Evolutionary conservation across 1,140 invertebrate genomes (phyloP), one percentile per base, ranked within the genome.

Genomic region (Planococcus citri): DNA sequence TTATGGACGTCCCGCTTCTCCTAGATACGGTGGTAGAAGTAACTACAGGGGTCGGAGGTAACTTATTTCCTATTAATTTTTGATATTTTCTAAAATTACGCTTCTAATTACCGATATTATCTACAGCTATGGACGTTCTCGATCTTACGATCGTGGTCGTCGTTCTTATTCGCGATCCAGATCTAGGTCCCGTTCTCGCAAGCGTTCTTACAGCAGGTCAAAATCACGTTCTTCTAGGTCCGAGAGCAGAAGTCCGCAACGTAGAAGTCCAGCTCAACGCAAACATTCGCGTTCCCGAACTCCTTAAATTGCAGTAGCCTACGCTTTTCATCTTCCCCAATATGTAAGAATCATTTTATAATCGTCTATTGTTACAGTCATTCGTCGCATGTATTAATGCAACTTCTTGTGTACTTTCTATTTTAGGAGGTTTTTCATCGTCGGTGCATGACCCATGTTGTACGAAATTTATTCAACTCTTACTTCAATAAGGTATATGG

Each of bases 1-100:
- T 38, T 97, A 97, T 78, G 93, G 93, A 24, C 84, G 93, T 57
- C 94, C 94, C 38, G 87, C 88, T 14, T 92, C 89, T 20, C 90
- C 90, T 1, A 86, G 87, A 57, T 81, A 83, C n/a, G n/a, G n/a
- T n/a, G n/a, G n/a, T n/a, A 78, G 82, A 70, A 78, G 81, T 22
- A 77, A 79, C 68, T 77, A 80, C 76, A 78, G 79, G 76, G 74
- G 78, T 72, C 76, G 78, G 73, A 76, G 73, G 74, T 70, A 73
- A n/a, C n/a, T n/a, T n/a, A n/a, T n/a, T n/a, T n/a, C n/a, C n/a
- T n/a, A n/a, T n/a, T n/a, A n/a, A n/a, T n/a, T n/a, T n/a, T n/a
- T n/a, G n/a, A n/a, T n/a, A n/a, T n/a, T n/a, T n/a, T n/a, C n/a
- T n/a, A n/a, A n/a, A n/a, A n/a, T n/a, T n/a, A n/a, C n/a, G n/a